A percentile compares a stretch with the other conserved stretches of the same genome.
Evolutionary conservation across 2,888 invertebrate genomes (phyloP).

Genomic region (Cheilosia pagana): DNA sequence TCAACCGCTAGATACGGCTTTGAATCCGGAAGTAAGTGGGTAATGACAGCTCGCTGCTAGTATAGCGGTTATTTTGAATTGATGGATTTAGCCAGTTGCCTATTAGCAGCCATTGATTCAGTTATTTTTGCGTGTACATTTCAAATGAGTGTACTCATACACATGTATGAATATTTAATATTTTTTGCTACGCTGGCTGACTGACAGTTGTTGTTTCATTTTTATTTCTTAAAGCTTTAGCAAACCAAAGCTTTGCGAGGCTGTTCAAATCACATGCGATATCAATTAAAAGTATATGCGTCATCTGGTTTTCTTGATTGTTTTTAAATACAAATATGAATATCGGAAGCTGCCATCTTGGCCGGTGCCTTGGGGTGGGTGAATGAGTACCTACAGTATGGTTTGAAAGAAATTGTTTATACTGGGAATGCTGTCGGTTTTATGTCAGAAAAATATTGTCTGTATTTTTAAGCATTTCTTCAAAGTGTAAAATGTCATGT

Average conservation of each 20-base stretch:
- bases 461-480: too few relatives aligned
- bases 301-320: neutral
- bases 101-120: conserved; percentile 27
- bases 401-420: too few relatives aligned
- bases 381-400: too few relatives aligned
- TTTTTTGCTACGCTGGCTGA: neutral
- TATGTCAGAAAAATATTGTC: too few relatives aligned
- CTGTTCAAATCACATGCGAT: conserved; percentile 1
- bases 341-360: conserved; percentile 11
- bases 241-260: conserved; percentile 11
- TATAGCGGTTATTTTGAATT: conserved; percentile 48
- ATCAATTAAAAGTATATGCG: conserved; percentile 2
- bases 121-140: conserved; percentile 9
- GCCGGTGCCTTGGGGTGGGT: neutral
- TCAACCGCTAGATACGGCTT: conserved; percentile 6
- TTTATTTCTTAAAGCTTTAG: conserved; percentile 27
- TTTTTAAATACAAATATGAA: neutral
- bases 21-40: conserved; percentile 62
- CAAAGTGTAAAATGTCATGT: too few relatives aligned
- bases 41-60: conserved; percentile 33
- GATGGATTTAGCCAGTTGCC: conserved; percentile 3
- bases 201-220: neutral
- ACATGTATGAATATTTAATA: neutral
- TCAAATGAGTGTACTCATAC: conserved; percentile 4
- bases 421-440: too few relatives aligned